Percentiles rank a stretch among this genome's conserved stretches.
phyloP scores from a whole-genome alignment of 1,140 invertebrate genomes.

The Phymastichus coffea region DNA sequence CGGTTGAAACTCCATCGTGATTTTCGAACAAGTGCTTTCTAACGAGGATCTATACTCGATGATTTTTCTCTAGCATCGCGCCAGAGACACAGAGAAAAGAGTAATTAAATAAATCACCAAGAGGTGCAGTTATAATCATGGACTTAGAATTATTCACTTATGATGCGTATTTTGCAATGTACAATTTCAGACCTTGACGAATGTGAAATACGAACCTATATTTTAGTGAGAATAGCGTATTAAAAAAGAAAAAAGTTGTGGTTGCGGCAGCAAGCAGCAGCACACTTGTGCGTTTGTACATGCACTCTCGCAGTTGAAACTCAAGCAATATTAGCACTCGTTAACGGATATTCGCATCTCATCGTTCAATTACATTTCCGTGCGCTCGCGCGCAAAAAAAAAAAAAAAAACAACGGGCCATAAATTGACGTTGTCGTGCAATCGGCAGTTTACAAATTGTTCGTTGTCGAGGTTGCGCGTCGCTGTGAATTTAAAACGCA shows the following conservation, averaged over 20 bases:
- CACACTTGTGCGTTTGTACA: slow-evolving; percentile 13
- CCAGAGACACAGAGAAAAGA: too few species aligned
- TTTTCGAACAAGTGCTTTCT: too few species aligned
- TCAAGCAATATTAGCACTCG: not conserved
- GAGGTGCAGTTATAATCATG: not conserved
- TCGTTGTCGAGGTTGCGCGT: too few species aligned
- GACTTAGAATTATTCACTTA: too few species aligned
- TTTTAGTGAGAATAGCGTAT: slow-evolving; percentile 22
- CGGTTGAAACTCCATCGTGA: too few species aligned
- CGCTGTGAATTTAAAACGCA: too few species aligned
- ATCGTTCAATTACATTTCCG: not conserved
- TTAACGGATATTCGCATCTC: not conserved
- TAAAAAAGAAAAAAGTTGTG: slow-evolving; percentile 12
- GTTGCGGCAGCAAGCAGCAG: slow-evolving; percentile 8
- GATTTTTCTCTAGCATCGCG: too few species aligned
- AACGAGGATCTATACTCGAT: too few species aligned
- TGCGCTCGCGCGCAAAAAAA: too few species aligned
- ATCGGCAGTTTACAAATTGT: too few species aligned
- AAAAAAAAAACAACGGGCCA: too few species aligned
- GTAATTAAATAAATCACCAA: slow-evolving; percentile 9
- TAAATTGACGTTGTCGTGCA: too few species aligned
- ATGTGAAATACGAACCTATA: slow-evolving; percentile 24
- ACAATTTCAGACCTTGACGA: slow-evolving; percentile 22
- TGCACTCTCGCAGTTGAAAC: not conserved
- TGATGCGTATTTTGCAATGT: slow-evolving; percentile 26